These are phyloP conservation scores for Aleiodes testaceus DNA, from an alignment of 2,888 invertebrate species.

Conservation along the genomic window DNA sequence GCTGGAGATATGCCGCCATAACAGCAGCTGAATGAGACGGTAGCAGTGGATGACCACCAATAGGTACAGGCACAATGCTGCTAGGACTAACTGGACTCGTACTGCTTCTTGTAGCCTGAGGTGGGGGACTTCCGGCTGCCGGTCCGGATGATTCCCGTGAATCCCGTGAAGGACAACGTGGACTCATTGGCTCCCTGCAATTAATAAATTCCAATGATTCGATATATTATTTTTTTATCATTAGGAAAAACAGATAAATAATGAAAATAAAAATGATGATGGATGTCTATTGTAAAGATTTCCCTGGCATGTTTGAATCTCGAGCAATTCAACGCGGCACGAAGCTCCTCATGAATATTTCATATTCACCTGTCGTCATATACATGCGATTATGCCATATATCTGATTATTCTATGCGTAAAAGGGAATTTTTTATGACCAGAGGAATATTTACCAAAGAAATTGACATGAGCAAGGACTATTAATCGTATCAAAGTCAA, in stretches of 20 bases:
- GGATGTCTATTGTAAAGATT: slow-evolving; percentile 51
- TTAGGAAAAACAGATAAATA: not conserved
- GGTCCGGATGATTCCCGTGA: slow-evolving; percentile 80
- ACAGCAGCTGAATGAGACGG: slow-evolving; percentile 86
- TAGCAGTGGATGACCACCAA: slow-evolving; percentile 79
- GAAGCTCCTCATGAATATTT: not conserved
- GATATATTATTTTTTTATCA: not conserved
- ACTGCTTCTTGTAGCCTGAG: slow-evolving; percentile 75
- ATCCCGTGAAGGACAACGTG: slow-evolving; percentile 87
- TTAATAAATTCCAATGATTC: slow-evolving; percentile 22
- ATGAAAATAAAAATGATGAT: slow-evolving; percentile 35
- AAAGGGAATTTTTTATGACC: too few species aligned
- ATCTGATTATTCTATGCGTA: too few species aligned
- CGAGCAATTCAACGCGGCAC: too few species aligned
- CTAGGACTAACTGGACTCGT: slow-evolving; percentile 78
- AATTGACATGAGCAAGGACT: not conserved
- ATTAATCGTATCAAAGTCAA: not conserved
- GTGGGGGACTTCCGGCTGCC: slow-evolving; percentile 82
- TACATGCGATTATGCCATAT: not conserved
- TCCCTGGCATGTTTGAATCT: not conserved
- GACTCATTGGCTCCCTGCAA: slow-evolving; percentile 83
- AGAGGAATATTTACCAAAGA: too few species aligned
- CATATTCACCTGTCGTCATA: slow-evolving; percentile 17
- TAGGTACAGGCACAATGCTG: slow-evolving; percentile 80
- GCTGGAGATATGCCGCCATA: slow-evolving; percentile 85